Conservation (phyloP, 2,113 vertebrate genomes). For the Onychostruthus taczanowskii region DNA sequence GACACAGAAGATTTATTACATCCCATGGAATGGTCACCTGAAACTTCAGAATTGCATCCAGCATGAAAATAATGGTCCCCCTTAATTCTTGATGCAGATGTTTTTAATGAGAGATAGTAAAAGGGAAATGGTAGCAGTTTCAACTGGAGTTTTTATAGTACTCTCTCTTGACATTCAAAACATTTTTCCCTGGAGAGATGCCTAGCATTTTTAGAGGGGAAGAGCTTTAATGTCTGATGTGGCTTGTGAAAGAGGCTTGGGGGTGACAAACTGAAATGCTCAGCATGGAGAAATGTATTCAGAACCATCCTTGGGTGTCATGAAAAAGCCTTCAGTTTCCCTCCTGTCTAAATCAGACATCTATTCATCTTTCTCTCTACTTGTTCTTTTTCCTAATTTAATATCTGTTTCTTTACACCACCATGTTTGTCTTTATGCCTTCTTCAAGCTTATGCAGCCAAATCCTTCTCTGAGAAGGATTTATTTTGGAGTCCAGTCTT, state of each 20-base stretch:
- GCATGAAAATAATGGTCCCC: neutral
- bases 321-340: neutral
- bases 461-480: neutral
- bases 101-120: constrained; percentile 26
- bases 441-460: neutral
- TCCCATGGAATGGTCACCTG: neutral
- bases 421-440: neutral
- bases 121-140: neutral
- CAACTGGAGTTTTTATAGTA: neutral
- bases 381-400: neutral
- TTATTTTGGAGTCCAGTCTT: neutral
- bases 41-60: neutral
- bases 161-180: constrained; percentile 27
- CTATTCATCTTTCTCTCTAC: neutral
- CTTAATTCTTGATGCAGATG: constrained; percentile 4
- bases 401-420: neutral
- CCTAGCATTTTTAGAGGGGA: neutral
- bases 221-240: neutral
- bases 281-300: neutral
- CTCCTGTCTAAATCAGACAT: neutral
- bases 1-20: constrained; percentile 30
- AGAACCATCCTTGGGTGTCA: neutral
- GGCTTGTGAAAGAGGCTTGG: neutral
- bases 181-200: neutral
- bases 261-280: neutral